Conservation (phyloP, 2,888 invertebrate genomes). For the Lycaena phlaeas region DNA sequence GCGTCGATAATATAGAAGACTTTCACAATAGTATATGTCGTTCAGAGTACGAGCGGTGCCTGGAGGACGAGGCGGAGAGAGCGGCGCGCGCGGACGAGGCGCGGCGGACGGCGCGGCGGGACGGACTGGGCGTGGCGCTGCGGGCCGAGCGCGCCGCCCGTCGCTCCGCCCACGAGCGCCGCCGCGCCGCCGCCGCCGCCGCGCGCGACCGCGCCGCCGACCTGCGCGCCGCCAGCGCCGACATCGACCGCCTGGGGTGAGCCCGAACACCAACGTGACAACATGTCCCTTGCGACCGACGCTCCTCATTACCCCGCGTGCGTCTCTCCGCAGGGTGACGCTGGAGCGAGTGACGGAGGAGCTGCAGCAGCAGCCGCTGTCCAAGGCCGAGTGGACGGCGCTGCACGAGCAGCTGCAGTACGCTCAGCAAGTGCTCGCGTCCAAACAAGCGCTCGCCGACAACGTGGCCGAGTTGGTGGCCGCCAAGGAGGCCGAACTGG, state of each 20-base stretch:
- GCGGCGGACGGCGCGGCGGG: conserved; percentile 26
- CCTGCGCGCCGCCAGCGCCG: conserved; percentile 10
- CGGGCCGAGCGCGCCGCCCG: conserved; percentile 20
- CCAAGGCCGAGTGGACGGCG: conserved; percentile 24
- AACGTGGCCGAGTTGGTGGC: conserved; percentile 48
- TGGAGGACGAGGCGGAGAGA: conserved; percentile 36
- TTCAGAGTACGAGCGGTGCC: conserved; percentile 19
- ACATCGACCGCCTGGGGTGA: conserved; percentile 9
- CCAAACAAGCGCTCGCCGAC: conserved; percentile 42
- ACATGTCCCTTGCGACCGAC: too few relatives aligned
- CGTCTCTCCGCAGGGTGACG: conserved; percentile 28
- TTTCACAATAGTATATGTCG: not conserved
- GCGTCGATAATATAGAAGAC: too few relatives aligned
- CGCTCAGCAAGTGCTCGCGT: conserved; percentile 42
- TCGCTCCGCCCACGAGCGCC: too few relatives aligned
- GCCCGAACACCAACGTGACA: not conserved
- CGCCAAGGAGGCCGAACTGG: conserved; percentile 50
- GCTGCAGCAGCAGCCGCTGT: conserved; percentile 37
- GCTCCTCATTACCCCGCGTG: not conserved
- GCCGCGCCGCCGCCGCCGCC: conserved; percentile 6
- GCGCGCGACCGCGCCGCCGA: conserved; percentile 9
- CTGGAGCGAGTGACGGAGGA: conserved; percentile 33
- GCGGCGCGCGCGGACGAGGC: conserved; percentile 40
- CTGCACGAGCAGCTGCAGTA: conserved; percentile 46
- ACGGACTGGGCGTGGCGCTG: conserved; percentile 24